Evolutionary conservation across 1,140 invertebrate species (phyloP).

Genomic region (Caerostris extrusa): DNA sequence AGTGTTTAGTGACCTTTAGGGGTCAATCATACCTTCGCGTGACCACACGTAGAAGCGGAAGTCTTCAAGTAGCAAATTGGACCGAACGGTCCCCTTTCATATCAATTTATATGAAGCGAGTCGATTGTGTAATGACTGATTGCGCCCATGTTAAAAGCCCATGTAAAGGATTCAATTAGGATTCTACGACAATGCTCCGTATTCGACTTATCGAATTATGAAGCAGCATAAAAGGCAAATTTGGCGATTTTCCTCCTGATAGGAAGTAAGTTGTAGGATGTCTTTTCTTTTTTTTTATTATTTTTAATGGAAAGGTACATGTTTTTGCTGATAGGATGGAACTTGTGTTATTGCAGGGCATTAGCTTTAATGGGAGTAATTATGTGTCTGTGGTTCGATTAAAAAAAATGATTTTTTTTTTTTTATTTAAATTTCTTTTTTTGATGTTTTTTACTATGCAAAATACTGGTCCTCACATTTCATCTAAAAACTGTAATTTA

Average conservation of each 20-base stretch:
- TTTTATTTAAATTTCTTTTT: no score
- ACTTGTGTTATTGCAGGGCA: neutral
- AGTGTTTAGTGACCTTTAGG: neutral
- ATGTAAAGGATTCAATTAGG: constrained; percentile 19
- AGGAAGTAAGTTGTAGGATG: no score
- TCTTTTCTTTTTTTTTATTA: no score
- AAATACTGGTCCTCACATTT: no score
- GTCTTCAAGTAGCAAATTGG: constrained; percentile 22
- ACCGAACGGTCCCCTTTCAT: neutral
- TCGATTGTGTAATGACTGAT: constrained; percentile 18
- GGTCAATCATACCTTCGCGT: constrained; percentile 21
- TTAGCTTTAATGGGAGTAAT: neutral
- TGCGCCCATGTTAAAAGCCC: neutral
- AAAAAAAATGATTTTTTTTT: neutral
- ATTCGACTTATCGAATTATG: neutral
- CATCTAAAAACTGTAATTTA: no score
- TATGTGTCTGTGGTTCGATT: neutral
- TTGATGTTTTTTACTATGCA: no score
- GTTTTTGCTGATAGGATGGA: no score
- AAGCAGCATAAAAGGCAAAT: neutral
- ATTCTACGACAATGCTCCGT: neutral
- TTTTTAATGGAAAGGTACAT: no score
- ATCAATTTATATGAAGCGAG: constrained; percentile 18
- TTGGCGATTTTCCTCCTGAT: neutral
- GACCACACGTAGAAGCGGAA: neutral